phyloP scores from a whole-genome alignment of 2,113 vertebrate genomes.

The Paracanthobrama guichenoti region DNA sequence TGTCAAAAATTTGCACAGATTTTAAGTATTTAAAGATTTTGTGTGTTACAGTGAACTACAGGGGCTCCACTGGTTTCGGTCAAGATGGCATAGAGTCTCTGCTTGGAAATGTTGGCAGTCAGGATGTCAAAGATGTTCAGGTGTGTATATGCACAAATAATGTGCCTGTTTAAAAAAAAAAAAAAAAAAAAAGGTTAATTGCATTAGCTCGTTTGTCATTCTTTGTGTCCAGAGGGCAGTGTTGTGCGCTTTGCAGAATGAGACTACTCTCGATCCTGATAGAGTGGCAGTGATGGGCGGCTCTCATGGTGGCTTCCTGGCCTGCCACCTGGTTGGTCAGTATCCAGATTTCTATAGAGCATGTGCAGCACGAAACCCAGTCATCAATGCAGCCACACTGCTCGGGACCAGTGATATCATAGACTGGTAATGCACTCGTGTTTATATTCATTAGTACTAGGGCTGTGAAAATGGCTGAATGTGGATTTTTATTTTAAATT shows the following conservation, averaged over 20 bases:
- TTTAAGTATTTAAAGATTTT: conserved; percentile 5
- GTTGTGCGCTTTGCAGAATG: conserved; percentile 61
- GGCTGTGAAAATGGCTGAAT: too few relatives aligned
- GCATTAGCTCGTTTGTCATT: neutral
- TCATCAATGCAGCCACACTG: conserved; percentile 80
- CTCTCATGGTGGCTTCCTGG: conserved; percentile 84
- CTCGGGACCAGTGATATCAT: conserved; percentile 84
- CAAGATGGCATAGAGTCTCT: conserved; percentile 82
- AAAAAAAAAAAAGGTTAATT: neutral
- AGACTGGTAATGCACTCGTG: conserved; percentile 77
- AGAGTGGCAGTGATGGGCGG: conserved; percentile 79
- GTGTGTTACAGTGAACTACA: conserved; percentile 79
- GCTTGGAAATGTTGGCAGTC: conserved; percentile 77
- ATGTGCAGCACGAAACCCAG: conserved; percentile 79
- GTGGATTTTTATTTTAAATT: too few relatives aligned
- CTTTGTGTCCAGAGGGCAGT: conserved; percentile 69
- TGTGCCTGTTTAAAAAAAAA: neutral
- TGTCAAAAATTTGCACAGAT: neutral
- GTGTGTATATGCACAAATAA: conserved; percentile 58
- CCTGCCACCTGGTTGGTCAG: conserved; percentile 79
- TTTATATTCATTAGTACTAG: neutral
- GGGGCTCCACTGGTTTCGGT: conserved; percentile 83
- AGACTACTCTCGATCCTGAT: conserved; percentile 69
- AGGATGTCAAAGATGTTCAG: conserved; percentile 86
- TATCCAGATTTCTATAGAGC: conserved; percentile 79